A percentile compares a stretch with the other conserved stretches of the same genome.
Evolutionary conservation across 2,113 vertebrate species (phyloP).

Genomic region (Excalfactoria chinensis): DNA sequence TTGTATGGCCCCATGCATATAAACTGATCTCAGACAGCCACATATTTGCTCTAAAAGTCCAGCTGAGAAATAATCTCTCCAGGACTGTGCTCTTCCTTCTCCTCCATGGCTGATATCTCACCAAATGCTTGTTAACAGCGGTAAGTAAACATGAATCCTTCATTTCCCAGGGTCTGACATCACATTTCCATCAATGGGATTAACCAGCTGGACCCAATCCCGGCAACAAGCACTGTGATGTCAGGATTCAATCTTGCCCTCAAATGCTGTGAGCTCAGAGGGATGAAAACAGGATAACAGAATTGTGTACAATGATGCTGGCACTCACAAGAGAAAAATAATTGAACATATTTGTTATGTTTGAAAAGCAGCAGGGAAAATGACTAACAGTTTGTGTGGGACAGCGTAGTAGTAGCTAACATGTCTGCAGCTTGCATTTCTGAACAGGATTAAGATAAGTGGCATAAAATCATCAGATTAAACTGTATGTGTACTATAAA

Average conservation of each 20-base stretch:
- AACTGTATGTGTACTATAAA: neutral
- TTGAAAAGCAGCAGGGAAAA: neutral
- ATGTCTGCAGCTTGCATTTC: neutral
- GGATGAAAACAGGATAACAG: neutral
- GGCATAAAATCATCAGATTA: neutral
- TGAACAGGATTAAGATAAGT: neutral
- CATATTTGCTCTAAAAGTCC: neutral
- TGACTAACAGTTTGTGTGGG: neutral
- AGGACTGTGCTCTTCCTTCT: neutral
- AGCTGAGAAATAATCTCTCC: neutral
- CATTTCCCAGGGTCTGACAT: neutral
- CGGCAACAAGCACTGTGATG: neutral
- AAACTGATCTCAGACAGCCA: neutral
- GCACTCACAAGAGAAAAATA: neutral
- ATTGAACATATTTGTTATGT: neutral
- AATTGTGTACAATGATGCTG: neutral
- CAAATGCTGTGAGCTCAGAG: neutral
- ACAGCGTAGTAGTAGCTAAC: neutral
- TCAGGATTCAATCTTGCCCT: neutral
- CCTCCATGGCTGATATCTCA: neutral
- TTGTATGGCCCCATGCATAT: accelerated
- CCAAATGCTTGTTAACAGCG: neutral
- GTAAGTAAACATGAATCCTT: neutral
- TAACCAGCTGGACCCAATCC: neutral
- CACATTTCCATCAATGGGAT: neutral